Percentiles rank a stretch among this genome's conserved stretches.
phyloP scores from a whole-genome alignment of 30 jellyfish, hydroid and myxozoan genomes.

The Hydractinia symbiolongicarpus region DNA sequence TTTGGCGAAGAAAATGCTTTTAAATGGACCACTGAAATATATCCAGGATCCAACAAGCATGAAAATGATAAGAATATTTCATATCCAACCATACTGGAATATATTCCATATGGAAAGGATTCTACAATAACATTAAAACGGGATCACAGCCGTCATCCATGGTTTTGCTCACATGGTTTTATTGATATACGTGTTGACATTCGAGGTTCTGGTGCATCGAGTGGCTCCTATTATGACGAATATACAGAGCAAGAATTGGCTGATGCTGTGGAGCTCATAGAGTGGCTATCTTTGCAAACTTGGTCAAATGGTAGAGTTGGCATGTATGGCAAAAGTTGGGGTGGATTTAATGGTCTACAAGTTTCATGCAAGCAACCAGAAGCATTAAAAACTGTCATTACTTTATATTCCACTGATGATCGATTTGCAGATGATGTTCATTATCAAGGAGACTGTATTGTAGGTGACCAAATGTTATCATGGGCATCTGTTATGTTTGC shows the following conservation, averaged over 20 bases:
- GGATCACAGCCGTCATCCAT: slow-evolving; percentile 39
- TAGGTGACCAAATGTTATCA: slow-evolving; percentile 26
- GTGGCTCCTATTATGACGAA: slow-evolving; percentile 33
- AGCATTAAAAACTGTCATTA: slow-evolving; percentile 36
- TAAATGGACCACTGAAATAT: slow-evolving; percentile 12
- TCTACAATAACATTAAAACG: slow-evolving; percentile 23
- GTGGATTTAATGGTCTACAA: slow-evolving; percentile 55
- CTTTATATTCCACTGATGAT: slow-evolving; percentile 39
- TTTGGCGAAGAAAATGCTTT: background rate
- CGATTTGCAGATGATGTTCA: slow-evolving; percentile 43
- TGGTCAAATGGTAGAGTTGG: slow-evolving; percentile 55
- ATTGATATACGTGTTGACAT: slow-evolving; percentile 36
- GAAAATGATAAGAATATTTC: background rate
- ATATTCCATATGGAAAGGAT: slow-evolving; percentile 34
- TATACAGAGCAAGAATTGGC: slow-evolving; percentile 26
- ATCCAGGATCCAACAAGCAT: background rate
- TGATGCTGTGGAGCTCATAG: slow-evolving; percentile 36
- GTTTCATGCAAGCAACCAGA: slow-evolving; percentile 44
- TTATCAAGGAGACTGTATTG: slow-evolving; percentile 39
- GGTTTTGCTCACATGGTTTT: slow-evolving; percentile 50
- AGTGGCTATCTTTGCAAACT: slow-evolving; percentile 30
- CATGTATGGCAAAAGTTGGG: slow-evolving; percentile 58
- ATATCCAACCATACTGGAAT: slow-evolving; percentile 35
- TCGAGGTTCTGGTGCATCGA: slow-evolving; percentile 49
- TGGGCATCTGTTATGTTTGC: slow-evolving; percentile 38